Percentiles rank a stretch among this genome's conserved stretches.
These are phyloP conservation scores for Tamandua tetradactyla DNA, from an alignment of 2,797 vertebrate genomes.

Conservation along the genomic window DNA sequence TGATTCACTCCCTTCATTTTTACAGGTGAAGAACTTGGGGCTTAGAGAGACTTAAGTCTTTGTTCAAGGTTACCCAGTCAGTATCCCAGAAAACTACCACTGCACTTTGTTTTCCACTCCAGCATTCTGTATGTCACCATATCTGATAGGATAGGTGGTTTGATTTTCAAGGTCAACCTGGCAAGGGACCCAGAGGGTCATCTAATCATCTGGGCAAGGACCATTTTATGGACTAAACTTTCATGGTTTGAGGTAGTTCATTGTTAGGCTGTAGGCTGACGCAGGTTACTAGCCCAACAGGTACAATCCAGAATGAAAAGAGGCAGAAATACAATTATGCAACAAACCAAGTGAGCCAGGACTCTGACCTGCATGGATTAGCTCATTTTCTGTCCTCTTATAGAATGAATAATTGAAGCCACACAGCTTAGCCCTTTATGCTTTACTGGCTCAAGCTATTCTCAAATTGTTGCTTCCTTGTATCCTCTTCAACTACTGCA, in stretches of 20 bases:
- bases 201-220: background rate
- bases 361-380: background rate
- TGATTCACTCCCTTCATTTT: background rate
- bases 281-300: background rate
- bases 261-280: background rate
- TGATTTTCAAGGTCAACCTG: slow-evolving; percentile 4
- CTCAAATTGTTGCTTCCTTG: background rate
- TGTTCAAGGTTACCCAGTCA: background rate
- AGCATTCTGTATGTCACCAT: background rate
- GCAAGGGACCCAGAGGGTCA: slow-evolving; percentile 78
- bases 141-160: background rate
- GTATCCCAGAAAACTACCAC: background rate
- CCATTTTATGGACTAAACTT: slow-evolving; percentile 45
- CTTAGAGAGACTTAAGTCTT: background rate
- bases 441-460: background rate
- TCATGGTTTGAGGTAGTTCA: slow-evolving; percentile 43
- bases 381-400: background rate
- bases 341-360: background rate
- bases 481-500: background rate
- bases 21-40: background rate
- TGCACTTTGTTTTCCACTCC: background rate
- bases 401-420: background rate
- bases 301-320: background rate
- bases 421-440: background rate
- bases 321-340: background rate